phyloP scores from a whole-genome alignment of 2,797 vertebrate genomes.

The Clamator glandarius region DNA sequence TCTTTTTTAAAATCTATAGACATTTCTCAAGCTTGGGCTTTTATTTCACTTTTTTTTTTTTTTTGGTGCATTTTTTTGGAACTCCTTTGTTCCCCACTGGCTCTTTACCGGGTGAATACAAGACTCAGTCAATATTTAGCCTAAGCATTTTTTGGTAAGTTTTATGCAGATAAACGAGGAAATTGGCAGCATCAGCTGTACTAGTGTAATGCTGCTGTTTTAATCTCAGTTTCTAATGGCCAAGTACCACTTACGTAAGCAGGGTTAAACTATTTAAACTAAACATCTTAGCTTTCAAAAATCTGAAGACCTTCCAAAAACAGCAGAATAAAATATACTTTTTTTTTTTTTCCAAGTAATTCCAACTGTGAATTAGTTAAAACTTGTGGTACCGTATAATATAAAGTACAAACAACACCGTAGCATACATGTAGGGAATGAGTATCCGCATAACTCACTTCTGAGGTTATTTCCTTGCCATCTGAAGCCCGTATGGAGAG shows the following conservation, averaged over 20 bases:
- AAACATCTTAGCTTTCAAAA: background rate
- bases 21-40: background rate
- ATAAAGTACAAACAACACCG: background rate
- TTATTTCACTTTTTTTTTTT: background rate
- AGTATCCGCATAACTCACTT: background rate
- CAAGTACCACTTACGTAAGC: background rate
- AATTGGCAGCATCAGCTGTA: background rate
- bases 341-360: background rate
- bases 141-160: background rate
- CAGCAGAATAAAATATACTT: background rate
- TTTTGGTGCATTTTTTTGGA: background rate
- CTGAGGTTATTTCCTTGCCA: slow-evolving; percentile 40
- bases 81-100: background rate
- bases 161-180: background rate
- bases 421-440: background rate
- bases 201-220: background rate
- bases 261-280: background rate
- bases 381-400: background rate
- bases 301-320: background rate
- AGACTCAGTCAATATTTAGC: background rate
- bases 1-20: accelerated
- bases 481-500: slow-evolving; percentile 60
- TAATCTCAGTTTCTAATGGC: background rate
- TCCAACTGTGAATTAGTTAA: background rate
- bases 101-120: background rate